Evolutionary conservation across 2,888 invertebrate genomes (phyloP).

Genomic region (Agrilus mali): DNA sequence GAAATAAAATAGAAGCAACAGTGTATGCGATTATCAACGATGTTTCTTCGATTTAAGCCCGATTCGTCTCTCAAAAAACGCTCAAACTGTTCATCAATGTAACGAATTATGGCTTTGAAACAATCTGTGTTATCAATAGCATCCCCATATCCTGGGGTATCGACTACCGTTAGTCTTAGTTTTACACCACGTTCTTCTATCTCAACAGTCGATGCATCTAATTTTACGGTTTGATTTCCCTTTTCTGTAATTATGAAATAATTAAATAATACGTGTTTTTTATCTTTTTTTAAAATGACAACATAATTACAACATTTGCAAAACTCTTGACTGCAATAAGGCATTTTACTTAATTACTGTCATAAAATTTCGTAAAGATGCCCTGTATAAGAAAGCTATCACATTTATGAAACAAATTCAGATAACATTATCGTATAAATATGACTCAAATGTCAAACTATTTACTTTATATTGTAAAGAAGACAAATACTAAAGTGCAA

Average conservation of each 20-base stretch:
- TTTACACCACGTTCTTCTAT: slow-evolving; percentile 94
- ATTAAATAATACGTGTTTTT: not conserved
- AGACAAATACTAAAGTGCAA: too few species aligned
- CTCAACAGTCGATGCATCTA: slow-evolving; percentile 92
- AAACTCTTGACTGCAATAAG: too few species aligned
- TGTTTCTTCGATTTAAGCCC: slow-evolving; percentile 89
- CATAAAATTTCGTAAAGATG: not conserved
- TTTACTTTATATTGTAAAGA: not conserved
- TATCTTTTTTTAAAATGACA: not conserved
- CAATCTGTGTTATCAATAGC: slow-evolving; percentile 90
- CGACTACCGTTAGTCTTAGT: slow-evolving; percentile 82
- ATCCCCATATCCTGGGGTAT: slow-evolving; percentile 93
- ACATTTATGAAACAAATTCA: not conserved
- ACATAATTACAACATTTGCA: not conserved
- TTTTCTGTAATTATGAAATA: slow-evolving; percentile 48
- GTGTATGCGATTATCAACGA: slow-evolving; percentile 93
- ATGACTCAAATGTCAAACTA: not conserved
- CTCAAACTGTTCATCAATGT: slow-evolving; percentile 96
- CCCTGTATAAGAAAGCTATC: not conserved
- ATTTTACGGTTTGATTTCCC: slow-evolving; percentile 81
- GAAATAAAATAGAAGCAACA: slow-evolving; percentile 97
- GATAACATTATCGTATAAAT: not conserved
- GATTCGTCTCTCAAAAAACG: slow-evolving; percentile 84
- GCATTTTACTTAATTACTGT: too few species aligned
- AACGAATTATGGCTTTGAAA: slow-evolving; percentile 88